Base-by-base conservation (phyloP, 2,797 vertebrate species). In the Poecilia picta region DNA sequence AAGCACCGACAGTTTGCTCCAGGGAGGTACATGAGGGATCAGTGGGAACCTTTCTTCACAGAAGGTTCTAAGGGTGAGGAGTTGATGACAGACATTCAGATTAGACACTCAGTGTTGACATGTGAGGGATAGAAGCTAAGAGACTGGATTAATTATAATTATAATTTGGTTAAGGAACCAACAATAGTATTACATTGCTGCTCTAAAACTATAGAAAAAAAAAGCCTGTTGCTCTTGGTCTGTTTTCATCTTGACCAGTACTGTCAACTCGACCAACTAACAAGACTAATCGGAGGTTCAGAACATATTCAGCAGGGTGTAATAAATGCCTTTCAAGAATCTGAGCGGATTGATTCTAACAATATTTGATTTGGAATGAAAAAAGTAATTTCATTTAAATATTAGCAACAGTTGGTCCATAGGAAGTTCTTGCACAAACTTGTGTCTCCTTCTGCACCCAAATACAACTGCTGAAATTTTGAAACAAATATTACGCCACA, bases 361-460 rank as follows among this genome's bases (percentile, higher is more conserved):
- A 33, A 64, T 20, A 33, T 1, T 64, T 33, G 15, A 64, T 18
- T 36, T 36, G n/a, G 16, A 31, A 64, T 64, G 6, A 8, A 64
- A 64, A 36, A 41, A 41, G 12, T 18, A 62, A 66, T 7, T 2
- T 20, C 1, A 64, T 64, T 64, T 49, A 20, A 8, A 18, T 64
- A 33, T 36, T 36, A 18, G 2, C 31, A 20, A 66, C 78, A 55
- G 78, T 86, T 66, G 72, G 45, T 70, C 36, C 78, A 20, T 16
- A 83, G 43, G 13, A 15, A 55, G 46, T 77, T 47, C 79, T 36
- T 18, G 16, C 75, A 73, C 18, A 53, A 45, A 83, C 39, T 64
- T 76, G 25, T 70, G 79, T 13, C 31, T 62, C 55, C 59, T 62
- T 33, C n/a, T 28, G 59, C 31, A 33, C 31, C 15, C 13, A 64